Evolutionary conservation across 2,888 invertebrate genomes (phyloP).

Genomic region (Phyllotreta cruciferae): DNA sequence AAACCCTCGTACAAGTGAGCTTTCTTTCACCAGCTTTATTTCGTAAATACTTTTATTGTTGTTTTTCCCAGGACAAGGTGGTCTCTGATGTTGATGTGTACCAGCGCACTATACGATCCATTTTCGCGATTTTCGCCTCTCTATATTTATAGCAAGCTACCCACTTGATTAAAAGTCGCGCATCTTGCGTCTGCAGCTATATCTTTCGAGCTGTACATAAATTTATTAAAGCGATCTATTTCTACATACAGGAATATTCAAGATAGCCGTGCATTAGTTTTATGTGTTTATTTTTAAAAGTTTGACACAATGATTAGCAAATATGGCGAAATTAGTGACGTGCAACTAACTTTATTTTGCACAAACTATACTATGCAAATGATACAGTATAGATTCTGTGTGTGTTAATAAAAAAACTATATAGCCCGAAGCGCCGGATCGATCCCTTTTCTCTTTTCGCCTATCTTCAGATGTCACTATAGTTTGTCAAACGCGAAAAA

Average conservation of each 20-base stretch:
- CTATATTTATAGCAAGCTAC: too few species aligned
- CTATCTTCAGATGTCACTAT: constrained; percentile 8
- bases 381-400: constrained; percentile 48
- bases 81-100: constrained; percentile 44
- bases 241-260: too few species aligned
- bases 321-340: too few species aligned
- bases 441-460: background rate
- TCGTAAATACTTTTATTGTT: constrained; percentile 24
- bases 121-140: background rate
- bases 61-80: constrained; percentile 56
- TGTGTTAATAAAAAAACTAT: background rate
- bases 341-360: too few species aligned
- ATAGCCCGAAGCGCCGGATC: background rate
- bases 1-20: constrained; percentile 32
- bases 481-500: constrained; percentile 18
- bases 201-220: too few species aligned
- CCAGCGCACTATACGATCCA: too few species aligned
- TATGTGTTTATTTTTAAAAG: too few species aligned
- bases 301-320: too few species aligned
- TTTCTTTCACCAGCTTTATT: constrained; percentile 31
- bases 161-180: too few species aligned
- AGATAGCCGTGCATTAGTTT: too few species aligned
- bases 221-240: constrained; percentile 14
- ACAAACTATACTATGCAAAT: constrained; percentile 42
- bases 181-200: too few species aligned